Conservation (phyloP, 2,888 invertebrate species). For the Glyphotaelius pellucidus region DNA sequence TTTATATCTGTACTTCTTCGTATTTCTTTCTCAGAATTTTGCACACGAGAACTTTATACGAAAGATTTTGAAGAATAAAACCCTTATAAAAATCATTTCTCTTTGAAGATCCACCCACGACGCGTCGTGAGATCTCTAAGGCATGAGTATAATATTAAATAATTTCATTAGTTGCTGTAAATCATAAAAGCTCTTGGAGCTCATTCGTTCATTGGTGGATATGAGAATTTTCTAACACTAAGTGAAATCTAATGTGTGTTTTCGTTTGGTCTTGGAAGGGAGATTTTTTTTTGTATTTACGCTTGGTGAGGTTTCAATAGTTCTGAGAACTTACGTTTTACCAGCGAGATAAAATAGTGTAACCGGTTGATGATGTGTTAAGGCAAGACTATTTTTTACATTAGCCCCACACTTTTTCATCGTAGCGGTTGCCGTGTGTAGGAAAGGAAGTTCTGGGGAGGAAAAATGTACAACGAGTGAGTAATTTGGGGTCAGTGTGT, state of each 20-base stretch:
- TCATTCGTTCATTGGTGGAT: conserved; percentile 2
- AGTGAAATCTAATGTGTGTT: conserved; percentile 50
- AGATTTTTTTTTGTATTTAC: conserved; percentile 4
- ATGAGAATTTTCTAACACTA: conserved; percentile 20
- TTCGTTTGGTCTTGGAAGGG: conserved; percentile 7
- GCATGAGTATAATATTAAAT: background rate
- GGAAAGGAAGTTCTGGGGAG: too few relatives aligned
- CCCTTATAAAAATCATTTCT: background rate
- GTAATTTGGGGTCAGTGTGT: too few relatives aligned
- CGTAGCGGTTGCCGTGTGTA: too few relatives aligned
- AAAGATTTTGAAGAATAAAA: background rate
- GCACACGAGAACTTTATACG: background rate
- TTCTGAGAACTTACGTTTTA: background rate
- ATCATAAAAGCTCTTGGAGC: conserved; percentile 34
- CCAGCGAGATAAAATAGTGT: background rate
- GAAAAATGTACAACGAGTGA: too few relatives aligned
- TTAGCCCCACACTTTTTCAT: too few relatives aligned
- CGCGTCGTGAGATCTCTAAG: background rate
- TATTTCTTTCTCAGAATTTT: background rate
- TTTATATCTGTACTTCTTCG: background rate
- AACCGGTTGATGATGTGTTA: background rate
- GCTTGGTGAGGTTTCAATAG: conserved; percentile 5
- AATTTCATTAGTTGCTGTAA: conserved; percentile 26
- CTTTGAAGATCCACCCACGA: background rate
- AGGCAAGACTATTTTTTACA: too few relatives aligned